Evolutionary conservation across 1,140 invertebrate species (phyloP), one percentile per base, ranked within the genome.

Genomic region (Potamilus streckersoni): DNA sequence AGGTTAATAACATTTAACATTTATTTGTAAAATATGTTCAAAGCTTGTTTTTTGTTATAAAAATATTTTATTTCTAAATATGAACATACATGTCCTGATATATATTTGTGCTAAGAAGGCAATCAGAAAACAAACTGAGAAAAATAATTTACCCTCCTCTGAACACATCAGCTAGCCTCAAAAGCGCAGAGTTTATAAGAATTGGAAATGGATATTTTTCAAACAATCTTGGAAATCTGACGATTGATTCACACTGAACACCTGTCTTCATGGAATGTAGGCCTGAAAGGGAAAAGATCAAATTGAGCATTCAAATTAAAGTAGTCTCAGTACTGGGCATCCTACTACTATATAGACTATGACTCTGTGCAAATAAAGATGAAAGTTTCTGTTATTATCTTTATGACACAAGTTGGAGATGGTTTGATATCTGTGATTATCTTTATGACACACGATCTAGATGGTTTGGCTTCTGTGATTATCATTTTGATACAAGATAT

Each of bases 141-240:
- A n/a, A 19, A 20, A n/a, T 27, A 61, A 83, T 89, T 87, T 92
- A 95, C 89, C 97, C 96, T 84, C 93, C 93, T 63, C 96, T 93
- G 91, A 98, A 98, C 13, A 98, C 95, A 92, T 98, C 97, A 0
- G 96, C 95, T 61, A 99, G 88, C 92, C 98, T 98, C 19, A 99
- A 90, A 76, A 98, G 94, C 19, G 97, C 97, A 0, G 97, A 97
- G 90, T 98, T 99, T 31, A 99, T 98, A 2, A 99, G 90, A 87
- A 99, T 98, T 2, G 97, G 97, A 90, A 99, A 99, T 4, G 97
- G 97, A 90, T 98, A 98, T 90, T 97, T 98, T 88, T 98, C 96
- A 90, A 98, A 98, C 0, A 99, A 90, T 62, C 94, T 92, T 1
- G 97, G 97, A 91, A 98, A 98, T 65, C 96, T 93, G 0, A 98